These are phyloP conservation scores for Philopedon plagiatum DNA, from an alignment of 2,888 invertebrate genomes.

Conservation along the genomic window DNA sequence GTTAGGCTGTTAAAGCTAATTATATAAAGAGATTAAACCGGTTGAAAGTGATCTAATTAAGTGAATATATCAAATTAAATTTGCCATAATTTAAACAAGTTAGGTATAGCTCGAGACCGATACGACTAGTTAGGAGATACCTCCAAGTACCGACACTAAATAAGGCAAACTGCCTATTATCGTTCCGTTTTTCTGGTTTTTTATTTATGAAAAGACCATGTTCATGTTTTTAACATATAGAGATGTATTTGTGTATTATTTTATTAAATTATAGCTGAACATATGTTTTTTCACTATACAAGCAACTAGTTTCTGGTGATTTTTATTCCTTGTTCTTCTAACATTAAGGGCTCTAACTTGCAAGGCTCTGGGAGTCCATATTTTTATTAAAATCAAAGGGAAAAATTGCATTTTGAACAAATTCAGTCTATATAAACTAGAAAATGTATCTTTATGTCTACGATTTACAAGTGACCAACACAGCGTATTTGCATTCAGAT, in stretches of 20 bases:
- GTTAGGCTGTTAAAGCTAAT: slow-evolving; percentile 39
- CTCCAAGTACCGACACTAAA: slow-evolving; percentile 41
- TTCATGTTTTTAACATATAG: slow-evolving; percentile 31
- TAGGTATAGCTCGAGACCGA: slow-evolving; percentile 42
- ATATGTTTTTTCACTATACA: slow-evolving; percentile 18
- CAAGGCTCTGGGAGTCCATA: too few species aligned
- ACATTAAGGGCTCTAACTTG: too few species aligned
- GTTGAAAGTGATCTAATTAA: slow-evolving; percentile 51
- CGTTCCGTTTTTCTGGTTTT: slow-evolving; percentile 37
- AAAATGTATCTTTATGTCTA: too few species aligned
- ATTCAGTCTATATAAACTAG: too few species aligned
- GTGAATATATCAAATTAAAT: slow-evolving; percentile 51
- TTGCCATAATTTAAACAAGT: slow-evolving; percentile 47
- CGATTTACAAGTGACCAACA: too few species aligned
- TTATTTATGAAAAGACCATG: slow-evolving; percentile 40
- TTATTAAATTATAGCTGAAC: slow-evolving; percentile 4
- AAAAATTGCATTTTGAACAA: too few species aligned
- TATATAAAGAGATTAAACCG: slow-evolving; percentile 44
- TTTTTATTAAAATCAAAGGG: too few species aligned
- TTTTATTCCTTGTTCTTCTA: too few species aligned
- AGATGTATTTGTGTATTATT: slow-evolving; percentile 5
- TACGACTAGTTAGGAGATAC: slow-evolving; percentile 46
- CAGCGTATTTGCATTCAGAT: too few species aligned
- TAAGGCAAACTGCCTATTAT: slow-evolving; percentile 44
- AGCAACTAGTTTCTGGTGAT: neutral